Evolutionary conservation across 1,140 invertebrate genomes (phyloP).

Genomic region (Lutraria rhynchaena): DNA sequence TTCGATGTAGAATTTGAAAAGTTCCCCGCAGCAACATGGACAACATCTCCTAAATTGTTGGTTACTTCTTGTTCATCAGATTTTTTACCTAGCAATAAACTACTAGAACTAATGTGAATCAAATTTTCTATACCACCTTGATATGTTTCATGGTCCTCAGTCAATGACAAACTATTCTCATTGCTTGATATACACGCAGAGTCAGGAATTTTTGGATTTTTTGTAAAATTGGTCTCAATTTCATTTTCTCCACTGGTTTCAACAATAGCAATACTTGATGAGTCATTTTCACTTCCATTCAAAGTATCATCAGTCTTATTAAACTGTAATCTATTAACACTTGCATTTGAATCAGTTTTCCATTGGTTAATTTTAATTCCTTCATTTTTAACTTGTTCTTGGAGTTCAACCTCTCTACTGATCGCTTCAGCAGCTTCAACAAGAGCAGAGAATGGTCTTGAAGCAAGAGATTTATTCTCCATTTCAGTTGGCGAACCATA

Average conservation of each 20-base stretch:
- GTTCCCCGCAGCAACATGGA: too few species aligned
- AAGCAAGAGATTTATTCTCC: background rate
- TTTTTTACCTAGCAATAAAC: too few species aligned
- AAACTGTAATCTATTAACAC: background rate
- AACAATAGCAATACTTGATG: background rate
- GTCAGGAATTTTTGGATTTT: too few species aligned
- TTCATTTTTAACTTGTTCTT: constrained; percentile 46
- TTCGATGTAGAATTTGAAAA: too few species aligned
- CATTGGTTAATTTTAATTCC: constrained; percentile 12
- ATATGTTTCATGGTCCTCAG: too few species aligned
- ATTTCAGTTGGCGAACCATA: constrained; percentile 38
- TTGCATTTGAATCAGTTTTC: background rate
- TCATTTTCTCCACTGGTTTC: background rate
- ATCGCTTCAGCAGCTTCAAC: constrained; percentile 59
- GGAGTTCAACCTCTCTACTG: constrained; percentile 40
- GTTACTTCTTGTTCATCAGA: too few species aligned
- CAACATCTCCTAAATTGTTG: too few species aligned
- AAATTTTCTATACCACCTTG: too few species aligned
- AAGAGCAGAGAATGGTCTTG: constrained; percentile 49
- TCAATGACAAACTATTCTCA: too few species aligned
- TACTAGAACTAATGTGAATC: too few species aligned
- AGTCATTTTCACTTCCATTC: background rate
- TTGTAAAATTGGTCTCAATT: background rate
- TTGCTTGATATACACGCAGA: too few species aligned
- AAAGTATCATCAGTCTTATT: constrained; percentile 2